These are phyloP conservation scores for Crepidodera aurea DNA, from an alignment of 2,888 invertebrate genomes.

Conservation along the genomic window DNA sequence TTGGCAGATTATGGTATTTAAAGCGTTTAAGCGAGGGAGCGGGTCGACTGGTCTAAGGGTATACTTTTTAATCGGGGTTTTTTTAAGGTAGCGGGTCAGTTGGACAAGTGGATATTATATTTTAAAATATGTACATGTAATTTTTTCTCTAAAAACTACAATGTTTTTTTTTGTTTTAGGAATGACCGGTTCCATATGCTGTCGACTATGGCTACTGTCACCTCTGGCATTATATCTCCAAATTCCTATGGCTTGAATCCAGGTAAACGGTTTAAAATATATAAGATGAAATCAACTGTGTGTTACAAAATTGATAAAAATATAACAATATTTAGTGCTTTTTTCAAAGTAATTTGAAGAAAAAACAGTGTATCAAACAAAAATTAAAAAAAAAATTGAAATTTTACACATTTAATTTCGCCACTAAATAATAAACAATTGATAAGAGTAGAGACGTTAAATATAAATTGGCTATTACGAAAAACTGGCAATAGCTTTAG, in stretches of 20 bases:
- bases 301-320: too few species aligned
- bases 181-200: constrained; percentile 55
- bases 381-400: too few species aligned
- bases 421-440: too few species aligned
- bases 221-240: constrained; percentile 61
- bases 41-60: constrained; percentile 14
- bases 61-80: not conserved
- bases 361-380: too few species aligned
- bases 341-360: too few species aligned
- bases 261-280: constrained; percentile 49
- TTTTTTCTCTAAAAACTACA: not conserved
- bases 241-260: constrained; percentile 61
- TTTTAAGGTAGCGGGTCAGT: too few species aligned
- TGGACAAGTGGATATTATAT: not conserved
- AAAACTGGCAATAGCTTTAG: constrained; percentile 7
- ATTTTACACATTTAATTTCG: too few species aligned
- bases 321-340: too few species aligned
- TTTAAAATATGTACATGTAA: too few species aligned
- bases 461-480: constrained; percentile 8
- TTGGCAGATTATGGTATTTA: constrained; percentile 37
- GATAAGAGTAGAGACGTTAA: too few species aligned
- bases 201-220: constrained; percentile 61
- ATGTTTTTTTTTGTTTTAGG: constrained; percentile 50
- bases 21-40: constrained; percentile 25
- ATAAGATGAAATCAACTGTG: too few species aligned